phyloP scores from a whole-genome alignment of 2,113 vertebrate species.

The Nematolebias whitei region DNA sequence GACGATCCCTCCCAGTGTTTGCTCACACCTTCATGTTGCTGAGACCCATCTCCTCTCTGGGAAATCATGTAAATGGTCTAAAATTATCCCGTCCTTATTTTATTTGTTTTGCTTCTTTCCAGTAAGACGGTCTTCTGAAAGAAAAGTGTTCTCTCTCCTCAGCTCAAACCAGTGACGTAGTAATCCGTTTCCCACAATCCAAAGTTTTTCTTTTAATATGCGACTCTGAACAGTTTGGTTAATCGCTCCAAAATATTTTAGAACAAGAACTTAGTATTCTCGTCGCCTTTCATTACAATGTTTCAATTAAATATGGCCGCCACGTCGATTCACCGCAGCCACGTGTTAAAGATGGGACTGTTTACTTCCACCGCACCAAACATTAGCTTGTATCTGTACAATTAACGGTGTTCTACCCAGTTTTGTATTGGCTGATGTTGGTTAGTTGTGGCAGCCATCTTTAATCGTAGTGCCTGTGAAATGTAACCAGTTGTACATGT shows the following conservation, averaged over 20 bases:
- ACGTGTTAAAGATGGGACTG: too few species aligned
- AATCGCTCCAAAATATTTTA: background rate
- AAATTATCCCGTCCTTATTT: background rate
- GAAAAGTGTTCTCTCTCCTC: background rate
- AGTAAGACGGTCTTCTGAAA: background rate
- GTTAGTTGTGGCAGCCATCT: too few species aligned
- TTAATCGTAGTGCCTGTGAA: too few species aligned
- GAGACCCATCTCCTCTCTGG: conserved; percentile 6
- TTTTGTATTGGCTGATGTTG: too few species aligned
- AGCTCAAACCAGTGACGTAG: background rate
- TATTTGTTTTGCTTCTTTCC: background rate
- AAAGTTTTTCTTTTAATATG: background rate
- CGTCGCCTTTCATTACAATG: background rate
- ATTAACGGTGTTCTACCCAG: too few species aligned
- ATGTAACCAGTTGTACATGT: too few species aligned
- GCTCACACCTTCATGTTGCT: conserved; percentile 9
- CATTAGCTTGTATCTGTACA: too few species aligned
- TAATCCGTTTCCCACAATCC: background rate
- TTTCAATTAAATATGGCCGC: background rate
- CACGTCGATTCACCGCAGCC: too few species aligned
- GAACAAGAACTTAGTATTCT: too few species aligned
- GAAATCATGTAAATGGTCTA: conserved; percentile 26
- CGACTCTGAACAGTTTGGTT: background rate
- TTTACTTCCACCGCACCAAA: too few species aligned
- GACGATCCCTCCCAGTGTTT: conserved; percentile 21